A percentile compares a stretch with the other conserved stretches of the same genome.
These are phyloP conservation scores for Sesamia nonagrioides DNA, from an alignment of 1,140 invertebrate species.

Conservation along the genomic window DNA sequence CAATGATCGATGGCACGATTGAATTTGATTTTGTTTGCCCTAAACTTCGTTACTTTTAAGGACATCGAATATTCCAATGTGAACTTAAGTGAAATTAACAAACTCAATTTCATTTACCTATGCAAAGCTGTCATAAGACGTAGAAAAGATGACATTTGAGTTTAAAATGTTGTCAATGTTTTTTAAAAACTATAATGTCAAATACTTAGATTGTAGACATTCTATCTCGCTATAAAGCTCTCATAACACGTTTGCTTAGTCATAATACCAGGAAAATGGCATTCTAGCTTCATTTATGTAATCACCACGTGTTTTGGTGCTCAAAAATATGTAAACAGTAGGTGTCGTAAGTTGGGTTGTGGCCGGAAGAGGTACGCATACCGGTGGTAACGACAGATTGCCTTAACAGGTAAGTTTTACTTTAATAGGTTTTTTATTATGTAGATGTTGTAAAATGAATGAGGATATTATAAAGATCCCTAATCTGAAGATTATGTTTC, in stretches of 20 bases:
- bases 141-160: conserved; percentile 23
- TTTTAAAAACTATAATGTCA: conserved; percentile 1
- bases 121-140: not conserved
- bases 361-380: conserved; percentile 69
- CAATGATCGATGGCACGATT: too few species aligned
- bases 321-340: conserved; percentile 54
- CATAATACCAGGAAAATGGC: conserved; percentile 51
- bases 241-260: conserved; percentile 51
- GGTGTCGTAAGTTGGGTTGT: conserved; percentile 54
- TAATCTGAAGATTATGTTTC: not conserved
- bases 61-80: too few species aligned
- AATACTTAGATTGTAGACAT: conserved; percentile 21
- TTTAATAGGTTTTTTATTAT: not conserved
- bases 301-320: conserved; percentile 46
- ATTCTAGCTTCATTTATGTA: conserved; percentile 50
- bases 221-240: conserved; percentile 19
- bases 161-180: conserved; percentile 25
- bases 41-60: too few species aligned
- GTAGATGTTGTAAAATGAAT: not conserved
- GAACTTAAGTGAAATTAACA: too few species aligned
- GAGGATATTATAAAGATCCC: not conserved
- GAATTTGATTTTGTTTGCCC: too few species aligned
- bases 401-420: not conserved
- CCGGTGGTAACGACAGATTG: conserved; percentile 27
- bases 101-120: too few species aligned